Conservation (phyloP, 2,113 vertebrate genomes). For the Cichladusa arquata region DNA sequence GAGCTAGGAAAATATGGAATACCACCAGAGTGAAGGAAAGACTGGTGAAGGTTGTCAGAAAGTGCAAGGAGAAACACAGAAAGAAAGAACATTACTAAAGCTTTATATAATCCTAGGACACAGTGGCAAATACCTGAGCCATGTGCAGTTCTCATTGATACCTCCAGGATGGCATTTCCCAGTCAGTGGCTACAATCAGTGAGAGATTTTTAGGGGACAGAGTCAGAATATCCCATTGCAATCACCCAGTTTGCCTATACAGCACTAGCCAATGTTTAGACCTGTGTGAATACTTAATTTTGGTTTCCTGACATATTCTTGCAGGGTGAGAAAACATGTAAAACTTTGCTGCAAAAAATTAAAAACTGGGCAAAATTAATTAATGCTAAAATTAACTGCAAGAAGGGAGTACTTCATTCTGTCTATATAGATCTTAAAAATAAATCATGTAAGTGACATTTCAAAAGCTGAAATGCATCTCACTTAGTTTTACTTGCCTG, state of each 20-base stretch:
- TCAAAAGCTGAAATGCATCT: background rate
- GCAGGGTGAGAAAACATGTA: background rate
- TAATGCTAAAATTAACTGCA: background rate
- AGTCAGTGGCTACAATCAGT: background rate
- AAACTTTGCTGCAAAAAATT: background rate
- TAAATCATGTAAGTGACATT: background rate
- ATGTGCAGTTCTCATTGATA: background rate
- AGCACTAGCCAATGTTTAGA: background rate
- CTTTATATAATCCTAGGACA: background rate
- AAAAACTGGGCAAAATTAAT: background rate
- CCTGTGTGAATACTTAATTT: background rate
- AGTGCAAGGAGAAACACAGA: background rate
- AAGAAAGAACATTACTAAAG: background rate
- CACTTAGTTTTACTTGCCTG: background rate
- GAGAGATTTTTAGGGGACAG: background rate
- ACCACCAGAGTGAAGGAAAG: background rate
- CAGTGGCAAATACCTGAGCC: background rate
- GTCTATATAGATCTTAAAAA: background rate
- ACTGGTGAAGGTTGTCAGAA: background rate
- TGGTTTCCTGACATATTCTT: background rate
- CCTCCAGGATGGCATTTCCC: background rate
- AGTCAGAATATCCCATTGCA: background rate
- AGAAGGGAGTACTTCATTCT: background rate
- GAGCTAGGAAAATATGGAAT: background rate
- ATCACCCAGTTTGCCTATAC: background rate